phyloP scores from a whole-genome alignment of 2,888 invertebrate species.

The Lottia scabra region DNA sequence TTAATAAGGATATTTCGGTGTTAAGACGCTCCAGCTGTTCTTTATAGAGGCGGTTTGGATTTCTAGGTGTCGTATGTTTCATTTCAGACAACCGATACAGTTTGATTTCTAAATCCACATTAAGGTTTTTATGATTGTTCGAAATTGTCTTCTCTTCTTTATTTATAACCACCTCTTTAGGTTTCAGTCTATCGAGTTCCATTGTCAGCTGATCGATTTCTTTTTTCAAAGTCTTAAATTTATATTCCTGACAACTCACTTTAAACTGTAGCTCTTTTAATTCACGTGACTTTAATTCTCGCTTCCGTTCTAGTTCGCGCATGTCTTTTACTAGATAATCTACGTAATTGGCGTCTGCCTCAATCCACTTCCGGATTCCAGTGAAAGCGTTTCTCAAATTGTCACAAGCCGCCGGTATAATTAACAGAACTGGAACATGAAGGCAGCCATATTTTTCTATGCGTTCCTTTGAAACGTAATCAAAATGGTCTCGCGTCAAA shows the following conservation, averaged over 20 bases:
- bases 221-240: slow-evolving; percentile 41
- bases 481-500: slow-evolving; percentile 46
- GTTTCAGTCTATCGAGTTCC: slow-evolving; percentile 46
- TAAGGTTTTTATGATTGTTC: slow-evolving; percentile 47
- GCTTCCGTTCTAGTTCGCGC: slow-evolving; percentile 45
- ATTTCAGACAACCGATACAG: slow-evolving; percentile 34
- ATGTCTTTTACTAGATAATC: slow-evolving; percentile 54
- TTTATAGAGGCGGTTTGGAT: slow-evolving; percentile 21
- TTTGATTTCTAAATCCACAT: slow-evolving; percentile 53
- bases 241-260: slow-evolving; percentile 50
- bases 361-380: slow-evolving; percentile 53
- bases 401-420: slow-evolving; percentile 56
- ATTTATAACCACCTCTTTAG: slow-evolving; percentile 40
- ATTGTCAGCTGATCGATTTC: slow-evolving; percentile 38
- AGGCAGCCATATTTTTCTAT: slow-evolving; percentile 48
- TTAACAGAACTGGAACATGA: slow-evolving; percentile 54
- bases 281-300: slow-evolving; percentile 35
- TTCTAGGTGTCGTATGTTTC: slow-evolving; percentile 32
- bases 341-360: slow-evolving; percentile 54
- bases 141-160: slow-evolving; percentile 41
- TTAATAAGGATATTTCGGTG: slow-evolving; percentile 42
- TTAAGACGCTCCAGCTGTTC: slow-evolving; percentile 21
- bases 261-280: slow-evolving; percentile 41
- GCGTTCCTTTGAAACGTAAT: slow-evolving; percentile 46
- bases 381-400: slow-evolving; percentile 49